Evolutionary conservation across 1,140 invertebrate genomes (phyloP).

Genomic region (Drosophila eugracilis): DNA sequence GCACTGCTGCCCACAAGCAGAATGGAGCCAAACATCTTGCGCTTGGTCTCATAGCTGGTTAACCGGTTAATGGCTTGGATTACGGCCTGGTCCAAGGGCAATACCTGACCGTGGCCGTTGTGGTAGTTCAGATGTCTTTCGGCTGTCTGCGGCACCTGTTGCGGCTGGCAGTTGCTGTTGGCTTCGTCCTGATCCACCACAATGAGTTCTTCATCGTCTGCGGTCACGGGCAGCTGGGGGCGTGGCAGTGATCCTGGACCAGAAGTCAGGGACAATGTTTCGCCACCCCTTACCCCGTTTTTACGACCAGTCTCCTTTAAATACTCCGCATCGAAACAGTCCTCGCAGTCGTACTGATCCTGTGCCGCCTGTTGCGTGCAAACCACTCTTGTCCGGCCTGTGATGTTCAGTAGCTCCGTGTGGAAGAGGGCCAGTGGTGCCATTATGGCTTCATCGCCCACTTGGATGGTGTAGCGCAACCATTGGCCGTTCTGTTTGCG

Average conservation of each 20-base stretch:
- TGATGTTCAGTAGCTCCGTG: slow-evolving; percentile 94
- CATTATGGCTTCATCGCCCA: slow-evolving; percentile 97
- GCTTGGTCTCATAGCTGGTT: slow-evolving; percentile 94
- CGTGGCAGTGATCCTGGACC: slow-evolving; percentile 65
- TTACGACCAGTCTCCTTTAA: slow-evolving; percentile 91
- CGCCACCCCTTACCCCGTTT: slow-evolving; percentile 87
- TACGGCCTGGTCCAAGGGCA: slow-evolving; percentile 95
- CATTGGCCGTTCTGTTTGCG: slow-evolving; percentile 57
- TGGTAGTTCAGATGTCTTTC: slow-evolving; percentile 84
- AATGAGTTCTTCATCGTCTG: slow-evolving; percentile 91
- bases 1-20: slow-evolving; percentile 96
- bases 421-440: slow-evolving; percentile 95
- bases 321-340: slow-evolving; percentile 97
- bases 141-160: slow-evolving; percentile 12
- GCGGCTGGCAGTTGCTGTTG: slow-evolving; percentile 17
- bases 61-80: slow-evolving; percentile 96
- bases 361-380: slow-evolving; percentile 90
- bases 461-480: slow-evolving; percentile 91
- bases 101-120: slow-evolving; percentile 90
- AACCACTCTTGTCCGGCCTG: slow-evolving; percentile 87
- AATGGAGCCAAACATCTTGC: slow-evolving; percentile 97
- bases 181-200: slow-evolving; percentile 91
- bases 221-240: slow-evolving; percentile 65
- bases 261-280: slow-evolving; percentile 85
- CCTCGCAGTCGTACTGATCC: slow-evolving; percentile 93